Base-by-base conservation (phyloP, 2,888 invertebrate species). In the Drosophila antonietae region DNA sequence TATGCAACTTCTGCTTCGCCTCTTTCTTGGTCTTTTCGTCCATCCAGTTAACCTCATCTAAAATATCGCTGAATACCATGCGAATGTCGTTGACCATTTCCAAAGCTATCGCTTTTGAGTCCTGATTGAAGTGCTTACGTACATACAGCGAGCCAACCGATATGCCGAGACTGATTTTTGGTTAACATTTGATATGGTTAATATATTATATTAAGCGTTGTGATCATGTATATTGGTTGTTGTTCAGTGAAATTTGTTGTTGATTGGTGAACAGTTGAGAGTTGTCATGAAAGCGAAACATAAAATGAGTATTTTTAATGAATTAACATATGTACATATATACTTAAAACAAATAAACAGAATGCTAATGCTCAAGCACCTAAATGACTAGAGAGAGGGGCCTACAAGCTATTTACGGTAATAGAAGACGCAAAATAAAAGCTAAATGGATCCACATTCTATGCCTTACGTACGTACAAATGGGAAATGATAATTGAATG, bases 1-100 rank as follows among this genome's bases (percentile, higher is more conserved):
- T 94, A 66, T 95, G 95, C 0, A 97, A 96, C 91, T 98, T 98
- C 69, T 96, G 95, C 70, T 97, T 92, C 0, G 97, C 97, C 64
- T 95, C 95, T 76, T 93, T 92, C 55, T 95, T 95, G 0, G 98
- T 98, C 76, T 94, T 93, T 0, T 95, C 95, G 90, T 98, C 98
- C 98, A 99, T 98, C 98, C 98, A 99, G 52, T 96, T 96, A 15
- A 98, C 95, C 67, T 95, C 94, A 20, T 94, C 94, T 63, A 98
- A 92, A 37, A 98, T 97, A 81, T 96, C 95, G 71, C 95, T 94
- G 93, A 98, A 98, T 79, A 97, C 96, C 62, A 94, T 93, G 70
- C 96, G 95, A 81, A 99, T 97, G 82, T 97, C 96, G 62, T 94
- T 94, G 0, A 98, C 98, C 97, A 98, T 97, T 92, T 97, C 97